A percentile compares a stretch with the other conserved stretches of the same genome.
These are phyloP conservation scores for Bambusicola thoracicus DNA, from an alignment of 2,113 vertebrate species.

Conservation along the genomic window DNA sequence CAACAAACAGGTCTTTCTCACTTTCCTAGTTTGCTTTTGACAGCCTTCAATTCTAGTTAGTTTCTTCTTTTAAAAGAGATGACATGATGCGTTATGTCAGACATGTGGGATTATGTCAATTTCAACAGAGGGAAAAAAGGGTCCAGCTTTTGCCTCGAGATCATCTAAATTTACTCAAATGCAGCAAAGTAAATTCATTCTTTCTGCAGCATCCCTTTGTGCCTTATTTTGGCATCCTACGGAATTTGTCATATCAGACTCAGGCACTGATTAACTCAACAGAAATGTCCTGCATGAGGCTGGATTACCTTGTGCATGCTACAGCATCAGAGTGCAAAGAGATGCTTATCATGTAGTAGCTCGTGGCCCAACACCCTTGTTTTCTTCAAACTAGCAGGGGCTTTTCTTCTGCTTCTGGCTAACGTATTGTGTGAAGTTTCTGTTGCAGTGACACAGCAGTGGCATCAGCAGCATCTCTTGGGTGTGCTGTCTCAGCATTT, in stretches of 20 bases:
- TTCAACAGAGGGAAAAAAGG: neutral
- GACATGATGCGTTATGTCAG: neutral
- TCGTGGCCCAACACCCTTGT: neutral
- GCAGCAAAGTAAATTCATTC: neutral
- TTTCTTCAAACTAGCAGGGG: neutral
- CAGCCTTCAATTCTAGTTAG: neutral
- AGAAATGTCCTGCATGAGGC: neutral
- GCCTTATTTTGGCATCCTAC: neutral
- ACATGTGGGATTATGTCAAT: neutral
- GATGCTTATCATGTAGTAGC: neutral
- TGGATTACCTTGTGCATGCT: neutral
- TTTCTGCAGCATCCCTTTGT: neutral
- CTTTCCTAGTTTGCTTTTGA: neutral
- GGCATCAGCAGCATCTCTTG: neutral
- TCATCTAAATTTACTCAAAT: rapidly evolving
- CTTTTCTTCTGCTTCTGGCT: neutral
- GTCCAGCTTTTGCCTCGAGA: neutral
- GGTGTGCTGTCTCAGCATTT: neutral
- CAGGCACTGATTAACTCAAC: rapidly evolving
- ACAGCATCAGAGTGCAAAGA: neutral
- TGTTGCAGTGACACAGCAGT: neutral
- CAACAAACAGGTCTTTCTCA: neutral
- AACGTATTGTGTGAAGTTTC: rapidly evolving
- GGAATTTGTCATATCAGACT: neutral
- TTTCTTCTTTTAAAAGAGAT: neutral